Evolutionary conservation across 2,888 invertebrate species (phyloP).

Genomic region (Monochamus alternatus): DNA sequence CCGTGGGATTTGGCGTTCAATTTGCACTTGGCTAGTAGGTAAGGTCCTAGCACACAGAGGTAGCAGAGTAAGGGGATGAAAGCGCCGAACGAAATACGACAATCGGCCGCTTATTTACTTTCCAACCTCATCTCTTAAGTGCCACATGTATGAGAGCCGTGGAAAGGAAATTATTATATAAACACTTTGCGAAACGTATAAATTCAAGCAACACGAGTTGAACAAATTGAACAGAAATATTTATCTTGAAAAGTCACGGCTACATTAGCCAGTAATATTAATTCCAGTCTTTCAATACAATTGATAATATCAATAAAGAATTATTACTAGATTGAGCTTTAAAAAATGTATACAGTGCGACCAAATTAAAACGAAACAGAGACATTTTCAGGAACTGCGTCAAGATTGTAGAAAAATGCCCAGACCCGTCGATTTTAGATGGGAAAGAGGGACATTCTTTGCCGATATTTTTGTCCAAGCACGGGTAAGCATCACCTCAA

Average conservation of each 20-base stretch:
- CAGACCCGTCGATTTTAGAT: too few relatives aligned
- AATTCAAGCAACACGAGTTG: not conserved
- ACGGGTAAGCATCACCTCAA: too few relatives aligned
- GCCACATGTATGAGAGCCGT: not conserved
- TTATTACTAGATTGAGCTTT: too few relatives aligned
- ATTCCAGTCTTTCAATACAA: not conserved
- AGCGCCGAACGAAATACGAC: not conserved
- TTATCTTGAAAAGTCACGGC: too few relatives aligned
- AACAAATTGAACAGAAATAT: too few relatives aligned
- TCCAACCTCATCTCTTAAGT: not conserved
- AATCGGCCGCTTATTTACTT: not conserved
- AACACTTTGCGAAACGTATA: not conserved
- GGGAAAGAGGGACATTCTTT: too few relatives aligned
- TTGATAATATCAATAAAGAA: too few relatives aligned
- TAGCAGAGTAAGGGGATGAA: not conserved
- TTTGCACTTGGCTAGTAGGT: conserved; percentile 52
- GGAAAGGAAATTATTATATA: not conserved
- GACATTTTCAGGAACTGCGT: too few relatives aligned
- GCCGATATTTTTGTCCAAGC: too few relatives aligned
- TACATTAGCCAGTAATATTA: not conserved
- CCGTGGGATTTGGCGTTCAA: conserved; percentile 56
- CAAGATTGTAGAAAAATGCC: too few relatives aligned
- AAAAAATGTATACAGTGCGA: too few relatives aligned
- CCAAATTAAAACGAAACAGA: too few relatives aligned
- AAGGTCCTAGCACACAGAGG: conserved; percentile 32